These are phyloP conservation scores for Mythimna vitellina DNA, from an alignment of 2,888 invertebrate species.

Conservation along the genomic window DNA sequence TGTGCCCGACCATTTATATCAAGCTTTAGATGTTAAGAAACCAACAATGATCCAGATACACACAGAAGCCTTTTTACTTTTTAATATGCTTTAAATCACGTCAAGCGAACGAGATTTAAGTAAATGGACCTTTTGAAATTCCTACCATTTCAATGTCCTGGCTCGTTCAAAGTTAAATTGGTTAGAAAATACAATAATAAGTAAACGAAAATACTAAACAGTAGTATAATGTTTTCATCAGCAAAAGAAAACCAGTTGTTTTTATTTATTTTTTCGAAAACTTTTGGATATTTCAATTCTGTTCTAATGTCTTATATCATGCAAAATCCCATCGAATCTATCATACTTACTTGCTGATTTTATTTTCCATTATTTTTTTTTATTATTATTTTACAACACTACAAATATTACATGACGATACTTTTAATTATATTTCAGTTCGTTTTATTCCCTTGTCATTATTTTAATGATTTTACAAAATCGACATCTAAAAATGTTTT, in stretches of 20 bases:
- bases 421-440: slow-evolving; percentile 85
- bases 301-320: slow-evolving; percentile 64
- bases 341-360: slow-evolving; percentile 65
- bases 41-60: neutral
- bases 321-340: slow-evolving; percentile 74
- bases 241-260: slow-evolving; percentile 13
- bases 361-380: slow-evolving; percentile 59
- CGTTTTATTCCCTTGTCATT: slow-evolving; percentile 86
- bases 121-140: neutral
- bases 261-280: slow-evolving; percentile 21
- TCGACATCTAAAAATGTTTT: slow-evolving; percentile 73
- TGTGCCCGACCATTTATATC: no score
- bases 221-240: neutral
- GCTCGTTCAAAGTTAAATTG: slow-evolving; percentile 38
- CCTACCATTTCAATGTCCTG: slow-evolving; percentile 22
- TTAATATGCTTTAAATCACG: neutral
- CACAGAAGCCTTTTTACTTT: no score
- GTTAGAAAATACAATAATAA: slow-evolving; percentile 11
- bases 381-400: slow-evolving; percentile 74
- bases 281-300: slow-evolving; percentile 38
- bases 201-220: neutral
- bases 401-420: slow-evolving; percentile 78
- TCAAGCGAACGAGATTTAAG: no score
- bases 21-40: no score
- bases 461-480: slow-evolving; percentile 78